phyloP scores from a whole-genome alignment of 2,888 invertebrate species.

The Augiades crinisus region DNA sequence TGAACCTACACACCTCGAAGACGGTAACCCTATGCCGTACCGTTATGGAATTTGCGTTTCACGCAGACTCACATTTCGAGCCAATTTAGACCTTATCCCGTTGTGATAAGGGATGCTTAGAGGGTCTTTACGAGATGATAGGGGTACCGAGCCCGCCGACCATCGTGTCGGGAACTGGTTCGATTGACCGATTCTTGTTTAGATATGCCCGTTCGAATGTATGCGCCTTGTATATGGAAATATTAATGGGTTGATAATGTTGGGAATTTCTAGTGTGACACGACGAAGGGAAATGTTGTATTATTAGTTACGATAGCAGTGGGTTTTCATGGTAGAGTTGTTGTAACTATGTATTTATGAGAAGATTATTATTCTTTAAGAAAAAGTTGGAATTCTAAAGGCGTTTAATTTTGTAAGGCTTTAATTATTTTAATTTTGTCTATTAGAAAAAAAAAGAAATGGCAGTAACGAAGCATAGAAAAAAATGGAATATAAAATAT shows the following conservation, averaged over 20 bases:
- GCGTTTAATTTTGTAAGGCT: too few species aligned
- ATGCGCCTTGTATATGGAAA: slow-evolving; percentile 20
- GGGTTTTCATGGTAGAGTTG: too few species aligned
- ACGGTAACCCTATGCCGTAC: slow-evolving; percentile 24
- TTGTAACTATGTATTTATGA: too few species aligned
- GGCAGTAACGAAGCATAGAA: too few species aligned
- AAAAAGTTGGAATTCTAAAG: too few species aligned
- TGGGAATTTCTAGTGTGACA: slow-evolving; percentile 1
- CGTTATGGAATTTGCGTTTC: slow-evolving; percentile 26
- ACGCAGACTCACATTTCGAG: slow-evolving; percentile 16
- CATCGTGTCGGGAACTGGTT: slow-evolving; percentile 57
- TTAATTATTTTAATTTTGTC: too few species aligned
- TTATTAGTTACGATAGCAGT: too few species aligned
- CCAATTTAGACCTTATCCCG: background rate
- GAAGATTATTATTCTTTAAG: too few species aligned
- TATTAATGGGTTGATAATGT: slow-evolving; percentile 23
- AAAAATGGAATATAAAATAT: too few species aligned
- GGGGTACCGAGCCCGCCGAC: slow-evolving; percentile 35
- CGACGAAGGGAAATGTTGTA: background rate
- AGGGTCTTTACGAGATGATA: slow-evolving; percentile 28
- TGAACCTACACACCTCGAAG: slow-evolving; percentile 23
- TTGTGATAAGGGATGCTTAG: background rate
- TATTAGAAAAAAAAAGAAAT: too few species aligned
- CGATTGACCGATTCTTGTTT: slow-evolving; percentile 55
- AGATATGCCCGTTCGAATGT: slow-evolving; percentile 44